phyloP scores from a whole-genome alignment of 2,888 invertebrate genomes.

The Chloromyia formosa region DNA sequence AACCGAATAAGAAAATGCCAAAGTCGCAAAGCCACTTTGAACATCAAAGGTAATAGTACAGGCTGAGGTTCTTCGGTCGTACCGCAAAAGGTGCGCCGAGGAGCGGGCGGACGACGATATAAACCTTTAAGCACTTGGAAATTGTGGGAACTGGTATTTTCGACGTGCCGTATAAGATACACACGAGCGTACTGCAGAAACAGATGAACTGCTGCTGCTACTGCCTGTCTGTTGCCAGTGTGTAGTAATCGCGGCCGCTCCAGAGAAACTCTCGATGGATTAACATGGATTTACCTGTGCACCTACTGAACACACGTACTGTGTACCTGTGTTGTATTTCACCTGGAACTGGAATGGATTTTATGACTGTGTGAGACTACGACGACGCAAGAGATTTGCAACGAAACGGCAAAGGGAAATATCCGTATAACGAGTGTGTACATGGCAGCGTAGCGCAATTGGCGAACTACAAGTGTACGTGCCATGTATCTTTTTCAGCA shows the following conservation, averaged over 20 bases:
- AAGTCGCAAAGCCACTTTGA: conserved; percentile 34
- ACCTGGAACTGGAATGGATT: conserved; percentile 34
- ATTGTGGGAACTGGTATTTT: conserved; percentile 24
- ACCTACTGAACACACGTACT: not conserved
- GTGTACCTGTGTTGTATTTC: conserved; percentile 2
- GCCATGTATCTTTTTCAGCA: not conserved
- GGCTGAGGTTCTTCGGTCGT: not conserved
- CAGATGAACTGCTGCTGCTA: conserved; percentile 14
- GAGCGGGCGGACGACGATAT: conserved; percentile 31
- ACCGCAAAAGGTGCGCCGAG: conserved; percentile 15
- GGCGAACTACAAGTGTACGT: conserved; percentile 1
- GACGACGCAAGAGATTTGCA: conserved; percentile 17
- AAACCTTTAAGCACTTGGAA: conserved; percentile 18
- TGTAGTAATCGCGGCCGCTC: conserved; percentile 25
- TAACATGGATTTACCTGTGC: conserved; percentile 31
- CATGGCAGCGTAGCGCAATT: not conserved
- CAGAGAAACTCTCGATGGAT: conserved; percentile 16
- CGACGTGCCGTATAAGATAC: conserved; percentile 7
- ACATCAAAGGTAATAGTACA: conserved; percentile 8
- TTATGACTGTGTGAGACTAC: not conserved
- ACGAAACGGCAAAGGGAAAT: conserved; percentile 1
- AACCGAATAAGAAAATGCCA: conserved; percentile 29
- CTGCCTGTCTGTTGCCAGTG: conserved; percentile 17
- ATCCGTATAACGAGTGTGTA: not conserved
- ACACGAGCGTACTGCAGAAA: not conserved